Evolutionary conservation across 2,888 invertebrate genomes (phyloP), one percentile per base, ranked within the genome.

Genomic region (Oscheius sp.): DNA sequence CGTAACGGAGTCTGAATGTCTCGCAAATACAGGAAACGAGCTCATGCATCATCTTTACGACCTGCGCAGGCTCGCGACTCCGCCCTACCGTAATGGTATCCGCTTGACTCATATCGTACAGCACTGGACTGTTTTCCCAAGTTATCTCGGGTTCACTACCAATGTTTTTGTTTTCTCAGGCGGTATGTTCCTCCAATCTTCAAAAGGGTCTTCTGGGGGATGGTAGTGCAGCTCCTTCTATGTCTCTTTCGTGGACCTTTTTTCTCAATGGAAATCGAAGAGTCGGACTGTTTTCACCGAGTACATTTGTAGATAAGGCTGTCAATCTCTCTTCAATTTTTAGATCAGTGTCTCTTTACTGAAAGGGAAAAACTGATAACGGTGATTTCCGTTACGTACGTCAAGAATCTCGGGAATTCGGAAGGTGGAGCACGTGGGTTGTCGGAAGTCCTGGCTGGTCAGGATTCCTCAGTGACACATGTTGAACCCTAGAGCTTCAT

Each of bases 11-110:
- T 35, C 55, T 21, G 37, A 68, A 68, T 68, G 68, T 68, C 68
- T 53, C 55, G 70, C 59, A 70, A 70, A 70, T 70, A 70, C 70
- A 70, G 70, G 70, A 70, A 70, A 70, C 59, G 70, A 58, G 70
- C 70, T 33, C 59, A 70, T 70, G 70, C 70, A 70, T 70, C 70
- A 70, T 70, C 70, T 70, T 70, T 70, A 70, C 42, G 68, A 68
- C 37, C 55, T 21, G 53, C 53, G 53, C 53, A 53, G 47, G 42
- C 42, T 42, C 42, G 42, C 62, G n/a, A 32, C 63, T 32, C 65
- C 65, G 65, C 65, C 42, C 65, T 65, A 65, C 53, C 55, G 68
- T 68, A 68, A 66, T 51, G 37, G 66, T 66, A 33, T 33, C 7
- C 51, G 32, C 62, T 58, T 32, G 29, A 21, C 29, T 58, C 21